Conservation (phyloP, 1,140 invertebrate species). For the Eumaeus atala region DNA sequence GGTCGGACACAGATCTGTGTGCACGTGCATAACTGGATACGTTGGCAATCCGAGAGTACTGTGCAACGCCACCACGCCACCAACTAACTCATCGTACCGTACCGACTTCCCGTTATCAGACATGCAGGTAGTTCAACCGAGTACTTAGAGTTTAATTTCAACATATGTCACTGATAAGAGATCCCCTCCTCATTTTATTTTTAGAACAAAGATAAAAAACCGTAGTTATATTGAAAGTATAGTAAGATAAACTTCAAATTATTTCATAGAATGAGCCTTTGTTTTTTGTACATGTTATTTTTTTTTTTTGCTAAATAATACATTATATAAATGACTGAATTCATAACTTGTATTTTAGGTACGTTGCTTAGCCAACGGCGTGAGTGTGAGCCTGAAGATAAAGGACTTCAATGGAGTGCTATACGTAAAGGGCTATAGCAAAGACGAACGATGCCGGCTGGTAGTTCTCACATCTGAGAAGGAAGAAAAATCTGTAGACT, state of each 20-base stretch:
- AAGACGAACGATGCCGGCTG: conserved; percentile 90
- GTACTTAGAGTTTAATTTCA: neutral
- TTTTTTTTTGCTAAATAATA: no score
- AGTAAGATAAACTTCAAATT: no score
- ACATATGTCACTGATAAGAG: neutral
- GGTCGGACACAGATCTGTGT: conserved; percentile 84
- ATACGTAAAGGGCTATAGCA: conserved; percentile 95
- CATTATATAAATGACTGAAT: no score
- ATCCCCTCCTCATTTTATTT: no score
- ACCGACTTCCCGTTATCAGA: conserved; percentile 90
- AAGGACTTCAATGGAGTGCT: conserved; percentile 92
- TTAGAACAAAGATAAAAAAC: no score
- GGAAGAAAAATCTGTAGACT: conserved; percentile 83
- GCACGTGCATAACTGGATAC: conserved; percentile 83
- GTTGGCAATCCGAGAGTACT: conserved; percentile 80
- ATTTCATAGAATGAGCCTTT: no score
- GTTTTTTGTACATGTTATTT: no score
- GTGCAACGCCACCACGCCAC: conserved; percentile 73
- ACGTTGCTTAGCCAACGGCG: conserved; percentile 91
- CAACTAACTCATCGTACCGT: conserved; percentile 69
- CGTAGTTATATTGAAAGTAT: no score
- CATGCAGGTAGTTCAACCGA: conserved; percentile 79
- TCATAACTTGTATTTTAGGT: conserved; percentile 69
- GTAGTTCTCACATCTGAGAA: conserved; percentile 84
- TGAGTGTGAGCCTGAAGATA: conserved; percentile 90